Percentiles rank a stretch among this genome's conserved stretches.
phyloP scores from a whole-genome alignment of 2,113 vertebrate species.

The Fregetta grallaria region DNA sequence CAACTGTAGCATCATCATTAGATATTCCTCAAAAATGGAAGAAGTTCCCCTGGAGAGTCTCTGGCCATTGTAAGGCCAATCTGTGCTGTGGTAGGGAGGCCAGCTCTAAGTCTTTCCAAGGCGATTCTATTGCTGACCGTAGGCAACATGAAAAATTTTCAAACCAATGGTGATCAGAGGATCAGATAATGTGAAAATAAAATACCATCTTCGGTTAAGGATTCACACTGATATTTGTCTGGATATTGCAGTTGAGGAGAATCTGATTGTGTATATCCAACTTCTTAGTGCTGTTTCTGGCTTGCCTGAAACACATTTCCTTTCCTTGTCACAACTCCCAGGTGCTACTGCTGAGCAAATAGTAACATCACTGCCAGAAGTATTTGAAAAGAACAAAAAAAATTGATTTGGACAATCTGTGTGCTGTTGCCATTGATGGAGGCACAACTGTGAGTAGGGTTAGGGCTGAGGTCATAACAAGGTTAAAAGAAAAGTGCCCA shows the following conservation, averaged over 20 bases:
- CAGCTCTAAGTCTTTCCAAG: not conserved
- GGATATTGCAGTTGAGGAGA: not conserved
- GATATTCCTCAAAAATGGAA: not conserved
- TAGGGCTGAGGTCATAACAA: conserved; percentile 33
- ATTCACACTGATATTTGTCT: conserved; percentile 11
- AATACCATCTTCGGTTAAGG: not conserved
- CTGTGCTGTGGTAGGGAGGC: not conserved
- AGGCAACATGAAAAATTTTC: not conserved
- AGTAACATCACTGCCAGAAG: conserved; percentile 47
- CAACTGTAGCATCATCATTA: not conserved
- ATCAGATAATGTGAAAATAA: not conserved
- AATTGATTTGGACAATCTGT: conserved; percentile 54
- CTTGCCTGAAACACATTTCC: conserved; percentile 50
- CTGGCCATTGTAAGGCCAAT: not conserved
- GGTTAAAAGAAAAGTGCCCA: conserved; percentile 62
- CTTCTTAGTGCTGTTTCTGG: conserved; percentile 1
- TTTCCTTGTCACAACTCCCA: conserved; percentile 59
- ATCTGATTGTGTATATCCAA: conserved; percentile 15
- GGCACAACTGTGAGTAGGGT: conserved; percentile 24
- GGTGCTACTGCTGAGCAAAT: conserved; percentile 64
- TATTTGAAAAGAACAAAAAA: conserved; percentile 67
- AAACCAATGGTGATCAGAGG: not conserved
- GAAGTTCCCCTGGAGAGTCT: not conserved
- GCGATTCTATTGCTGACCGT: not conserved
- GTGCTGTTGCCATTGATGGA: conserved; percentile 37